phyloP scores from a whole-genome alignment of 1,140 invertebrate species.

The Lamellibrachia luymesi region DNA sequence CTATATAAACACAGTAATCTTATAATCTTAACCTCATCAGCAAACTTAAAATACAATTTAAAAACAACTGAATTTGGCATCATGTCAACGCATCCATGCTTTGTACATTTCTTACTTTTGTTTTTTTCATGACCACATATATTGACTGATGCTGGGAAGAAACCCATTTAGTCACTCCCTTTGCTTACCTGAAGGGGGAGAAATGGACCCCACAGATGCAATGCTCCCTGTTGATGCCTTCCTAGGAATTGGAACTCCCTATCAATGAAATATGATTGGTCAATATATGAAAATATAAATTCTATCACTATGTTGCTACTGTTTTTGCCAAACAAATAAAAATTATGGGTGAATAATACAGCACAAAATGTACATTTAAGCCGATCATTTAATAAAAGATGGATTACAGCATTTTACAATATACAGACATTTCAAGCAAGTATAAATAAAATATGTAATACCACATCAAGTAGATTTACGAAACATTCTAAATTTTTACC shows the following conservation, averaged over 20 bases:
- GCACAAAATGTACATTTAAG: neutral
- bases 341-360: neutral
- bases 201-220: slow-evolving; percentile 79
- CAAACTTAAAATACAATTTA: neutral
- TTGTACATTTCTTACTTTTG: no score
- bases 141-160: no score
- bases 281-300: neutral
- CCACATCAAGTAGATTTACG: no score
- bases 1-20: no score
- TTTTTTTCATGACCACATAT: no score
- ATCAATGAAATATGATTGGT: neutral
- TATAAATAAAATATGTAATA: no score
- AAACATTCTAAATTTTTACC: no score
- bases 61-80: no score
- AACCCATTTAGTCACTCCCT: neutral
- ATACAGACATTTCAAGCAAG: no score
- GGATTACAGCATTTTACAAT: neutral
- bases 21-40: no score
- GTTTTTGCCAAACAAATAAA: neutral
- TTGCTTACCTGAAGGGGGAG: slow-evolving; percentile 72
- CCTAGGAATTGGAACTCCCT: slow-evolving; percentile 15
- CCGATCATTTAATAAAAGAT: neutral
- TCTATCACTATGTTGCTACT: no score
- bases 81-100: no score
- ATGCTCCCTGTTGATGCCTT: slow-evolving; percentile 17